phyloP scores from a whole-genome alignment of 2,888 invertebrate genomes.

The Melinaea menophilus region DNA sequence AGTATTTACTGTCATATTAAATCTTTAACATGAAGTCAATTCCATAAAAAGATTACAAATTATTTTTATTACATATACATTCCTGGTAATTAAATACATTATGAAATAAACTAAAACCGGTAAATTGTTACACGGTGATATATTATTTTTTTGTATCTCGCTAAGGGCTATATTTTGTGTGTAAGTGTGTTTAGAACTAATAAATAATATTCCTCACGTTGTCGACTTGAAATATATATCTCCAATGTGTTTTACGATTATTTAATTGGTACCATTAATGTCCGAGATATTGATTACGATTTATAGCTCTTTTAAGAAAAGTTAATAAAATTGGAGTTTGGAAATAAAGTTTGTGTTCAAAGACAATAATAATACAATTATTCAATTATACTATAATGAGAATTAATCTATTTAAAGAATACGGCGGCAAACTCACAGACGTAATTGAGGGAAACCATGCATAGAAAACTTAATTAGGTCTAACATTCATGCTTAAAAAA shows the following conservation, averaged over 20 bases:
- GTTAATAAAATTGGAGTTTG: background rate
- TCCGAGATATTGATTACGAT: conserved; percentile 59
- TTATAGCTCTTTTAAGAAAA: conserved; percentile 43
- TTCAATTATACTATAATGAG: no score
- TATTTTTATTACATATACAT: background rate
- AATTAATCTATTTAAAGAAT: background rate
- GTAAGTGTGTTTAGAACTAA: conserved; percentile 18
- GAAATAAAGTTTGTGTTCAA: no score
- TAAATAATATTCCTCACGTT: conserved; percentile 16
- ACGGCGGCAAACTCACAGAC: background rate
- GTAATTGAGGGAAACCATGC: background rate
- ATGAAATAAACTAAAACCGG: background rate
- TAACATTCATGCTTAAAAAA: conserved; percentile 2
- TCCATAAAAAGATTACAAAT: background rate
- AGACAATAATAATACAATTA: no score
- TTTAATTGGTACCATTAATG: conserved; percentile 66
- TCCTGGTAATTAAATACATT: background rate
- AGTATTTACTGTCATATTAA: conserved; percentile 6
- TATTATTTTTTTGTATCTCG: conserved; percentile 7
- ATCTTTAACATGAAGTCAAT: background rate
- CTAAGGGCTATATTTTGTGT: conserved; percentile 14
- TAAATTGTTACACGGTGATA: background rate
- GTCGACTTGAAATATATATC: conserved; percentile 20
- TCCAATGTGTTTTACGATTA: conserved; percentile 43
- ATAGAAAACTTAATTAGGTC: background rate